These are phyloP conservation scores for Euzetes globulus DNA, from an alignment of 2,888 invertebrate species.

Conservation along the genomic window DNA sequence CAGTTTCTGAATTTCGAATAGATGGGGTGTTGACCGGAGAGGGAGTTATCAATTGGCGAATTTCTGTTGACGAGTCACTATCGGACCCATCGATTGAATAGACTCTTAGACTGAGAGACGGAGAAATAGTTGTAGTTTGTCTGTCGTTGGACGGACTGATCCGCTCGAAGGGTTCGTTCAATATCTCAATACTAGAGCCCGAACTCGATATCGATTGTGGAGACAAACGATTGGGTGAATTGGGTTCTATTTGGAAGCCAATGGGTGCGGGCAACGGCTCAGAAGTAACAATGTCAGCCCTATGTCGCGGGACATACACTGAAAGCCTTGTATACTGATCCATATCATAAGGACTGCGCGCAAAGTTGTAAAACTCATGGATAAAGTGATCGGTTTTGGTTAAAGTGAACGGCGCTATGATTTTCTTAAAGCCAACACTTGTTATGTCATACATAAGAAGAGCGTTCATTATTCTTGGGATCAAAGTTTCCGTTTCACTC, in stretches of 20 bases:
- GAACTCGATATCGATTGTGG: not conserved
- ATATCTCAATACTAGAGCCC: not conserved
- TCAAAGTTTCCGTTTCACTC: conserved; percentile 50
- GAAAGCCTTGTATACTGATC: conserved; percentile 55
- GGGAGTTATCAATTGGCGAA: conserved; percentile 13
- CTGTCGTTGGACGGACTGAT: not conserved
- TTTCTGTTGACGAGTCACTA: not conserved
- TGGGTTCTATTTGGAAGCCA: not conserved
- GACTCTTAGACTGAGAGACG: not conserved
- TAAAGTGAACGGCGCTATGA: conserved; percentile 62
- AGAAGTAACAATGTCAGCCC: not conserved
- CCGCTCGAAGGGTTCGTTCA: not conserved
- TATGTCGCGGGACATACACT: conserved; percentile 43
- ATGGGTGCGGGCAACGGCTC: not conserved
- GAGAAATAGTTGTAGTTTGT: not conserved
- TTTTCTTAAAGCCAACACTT: conserved; percentile 59
- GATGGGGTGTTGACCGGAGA: not conserved
- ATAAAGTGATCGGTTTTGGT: conserved; percentile 73
- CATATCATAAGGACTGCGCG: conserved; percentile 77
- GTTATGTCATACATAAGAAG: conserved; percentile 54
- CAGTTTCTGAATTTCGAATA: not conserved
- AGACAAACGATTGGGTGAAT: not conserved
- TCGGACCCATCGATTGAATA: not conserved
- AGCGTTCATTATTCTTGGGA: conserved; percentile 62
- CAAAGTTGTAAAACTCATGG: conserved; percentile 78